These are phyloP conservation scores for Schlechtendalia chinensis DNA, from an alignment of 1,140 invertebrate species.

Conservation along the genomic window DNA sequence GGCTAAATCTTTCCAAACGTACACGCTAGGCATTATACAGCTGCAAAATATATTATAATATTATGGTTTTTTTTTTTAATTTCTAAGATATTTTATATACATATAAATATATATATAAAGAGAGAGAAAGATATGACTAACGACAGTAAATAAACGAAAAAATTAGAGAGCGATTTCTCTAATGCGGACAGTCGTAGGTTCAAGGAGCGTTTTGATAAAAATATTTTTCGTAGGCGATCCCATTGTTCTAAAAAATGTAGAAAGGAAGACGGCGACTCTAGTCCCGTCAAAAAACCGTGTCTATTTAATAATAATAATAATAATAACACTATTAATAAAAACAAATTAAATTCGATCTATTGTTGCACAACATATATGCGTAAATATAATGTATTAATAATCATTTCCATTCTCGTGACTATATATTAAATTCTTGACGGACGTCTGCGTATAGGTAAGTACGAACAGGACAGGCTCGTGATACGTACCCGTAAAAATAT, in stretches of 20 bases:
- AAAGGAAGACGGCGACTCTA: not conserved
- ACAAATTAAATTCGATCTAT: not conserved
- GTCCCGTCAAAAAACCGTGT: not conserved
- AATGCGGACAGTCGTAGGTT: not conserved
- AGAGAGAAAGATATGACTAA: too few species aligned
- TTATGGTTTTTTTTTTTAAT: not conserved
- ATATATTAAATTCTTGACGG: not conserved
- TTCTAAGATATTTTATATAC: not conserved
- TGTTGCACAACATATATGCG: not conserved
- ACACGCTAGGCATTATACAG: not conserved
- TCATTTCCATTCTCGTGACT: conserved; percentile 23
- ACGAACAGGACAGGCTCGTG: not conserved
- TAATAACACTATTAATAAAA: too few species aligned
- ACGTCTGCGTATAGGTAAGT: not conserved
- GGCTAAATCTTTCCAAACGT: conserved; percentile 46
- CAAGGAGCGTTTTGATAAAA: conserved; percentile 5
- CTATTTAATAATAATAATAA: not conserved
- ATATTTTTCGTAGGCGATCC: not conserved
- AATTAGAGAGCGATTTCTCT: not conserved
- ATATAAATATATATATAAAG: not conserved
- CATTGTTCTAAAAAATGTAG: not conserved
- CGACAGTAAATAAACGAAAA: not conserved
- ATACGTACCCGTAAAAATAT: not conserved
- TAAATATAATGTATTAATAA: conserved; percentile 10
- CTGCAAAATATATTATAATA: not conserved